A percentile compares a stretch with the other conserved stretches of the same genome.
Conservation (phyloP, 2,113 vertebrate genomes). For the Riparia riparia region DNA sequence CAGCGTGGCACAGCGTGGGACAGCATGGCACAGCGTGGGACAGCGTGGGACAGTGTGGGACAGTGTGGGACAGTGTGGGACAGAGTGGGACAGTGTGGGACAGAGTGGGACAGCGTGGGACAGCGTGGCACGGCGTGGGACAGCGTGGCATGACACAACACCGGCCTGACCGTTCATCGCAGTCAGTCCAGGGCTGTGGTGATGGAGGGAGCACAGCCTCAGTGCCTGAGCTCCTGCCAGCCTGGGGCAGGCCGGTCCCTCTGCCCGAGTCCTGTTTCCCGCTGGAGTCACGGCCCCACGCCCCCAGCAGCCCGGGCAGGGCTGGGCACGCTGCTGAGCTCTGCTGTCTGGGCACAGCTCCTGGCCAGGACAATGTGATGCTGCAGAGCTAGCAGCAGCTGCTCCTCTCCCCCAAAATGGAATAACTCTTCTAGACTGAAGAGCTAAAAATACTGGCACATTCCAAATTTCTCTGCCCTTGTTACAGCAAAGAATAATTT, state of each 20-base stretch:
- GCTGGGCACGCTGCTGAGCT: background rate
- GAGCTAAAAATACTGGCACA: slow-evolving; percentile 28
- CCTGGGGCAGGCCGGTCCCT: background rate
- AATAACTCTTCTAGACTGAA: background rate
- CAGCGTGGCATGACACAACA: accelerated
- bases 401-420: background rate
- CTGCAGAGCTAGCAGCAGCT: slow-evolving; percentile 7
- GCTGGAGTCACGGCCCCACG: accelerated
- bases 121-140: accelerated
- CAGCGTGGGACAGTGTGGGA: too few species aligned
- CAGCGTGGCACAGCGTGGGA: too few species aligned
- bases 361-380: accelerated
- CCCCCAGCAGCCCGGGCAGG: accelerated
- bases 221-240: accelerated
- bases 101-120: accelerated
- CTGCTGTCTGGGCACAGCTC: background rate
- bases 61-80: too few species aligned
- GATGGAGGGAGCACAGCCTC: too few species aligned
- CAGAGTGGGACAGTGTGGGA: too few species aligned
- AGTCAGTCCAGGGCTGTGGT: accelerated
- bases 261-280: background rate
- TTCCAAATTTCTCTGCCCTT: slow-evolving; percentile 15
- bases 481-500: background rate
- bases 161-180: accelerated
- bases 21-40: too few species aligned